These are phyloP conservation scores for Sterrhoptilus dennistouni DNA, from an alignment of 2,113 vertebrate species.

Conservation along the genomic window DNA sequence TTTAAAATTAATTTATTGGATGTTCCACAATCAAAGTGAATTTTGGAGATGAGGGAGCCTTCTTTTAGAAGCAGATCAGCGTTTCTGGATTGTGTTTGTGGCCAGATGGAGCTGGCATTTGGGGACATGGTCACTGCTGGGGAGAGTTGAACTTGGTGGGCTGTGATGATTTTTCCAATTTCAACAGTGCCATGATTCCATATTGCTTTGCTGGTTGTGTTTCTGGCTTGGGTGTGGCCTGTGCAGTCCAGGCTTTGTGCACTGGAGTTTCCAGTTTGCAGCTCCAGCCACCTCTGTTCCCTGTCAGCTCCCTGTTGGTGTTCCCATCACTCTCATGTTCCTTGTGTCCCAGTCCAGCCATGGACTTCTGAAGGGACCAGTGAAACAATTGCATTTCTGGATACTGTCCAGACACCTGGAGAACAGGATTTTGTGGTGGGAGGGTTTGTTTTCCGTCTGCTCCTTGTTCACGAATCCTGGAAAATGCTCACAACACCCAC, in stretches of 20 bases:
- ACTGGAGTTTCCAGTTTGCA: rapidly evolving
- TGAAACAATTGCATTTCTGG: neutral
- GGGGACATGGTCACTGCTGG: neutral
- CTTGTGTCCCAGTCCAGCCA: neutral
- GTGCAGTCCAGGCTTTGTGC: neutral
- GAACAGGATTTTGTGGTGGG: neutral
- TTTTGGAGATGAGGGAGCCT: too few species aligned
- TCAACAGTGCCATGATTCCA: rapidly evolving
- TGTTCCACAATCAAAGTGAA: neutral
- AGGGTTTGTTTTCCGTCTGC: neutral
- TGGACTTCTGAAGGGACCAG: neutral
- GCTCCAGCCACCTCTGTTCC: neutral
- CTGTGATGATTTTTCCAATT: neutral
- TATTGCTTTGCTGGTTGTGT: rapidly evolving
- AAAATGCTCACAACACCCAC: neutral
- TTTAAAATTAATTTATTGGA: neutral
- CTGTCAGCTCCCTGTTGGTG: neutral
- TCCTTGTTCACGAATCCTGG: neutral
- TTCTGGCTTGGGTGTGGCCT: neutral
- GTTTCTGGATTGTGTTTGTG: rapidly evolving
- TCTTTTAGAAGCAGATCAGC: neutral
- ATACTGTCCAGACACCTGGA: neutral
- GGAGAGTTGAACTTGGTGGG: rapidly evolving
- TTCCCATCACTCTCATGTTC: neutral
- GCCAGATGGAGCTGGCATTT: rapidly evolving